Evolutionary conservation across 2,797 vertebrate genomes (phyloP).

Genomic region (Falco biarmicus): DNA sequence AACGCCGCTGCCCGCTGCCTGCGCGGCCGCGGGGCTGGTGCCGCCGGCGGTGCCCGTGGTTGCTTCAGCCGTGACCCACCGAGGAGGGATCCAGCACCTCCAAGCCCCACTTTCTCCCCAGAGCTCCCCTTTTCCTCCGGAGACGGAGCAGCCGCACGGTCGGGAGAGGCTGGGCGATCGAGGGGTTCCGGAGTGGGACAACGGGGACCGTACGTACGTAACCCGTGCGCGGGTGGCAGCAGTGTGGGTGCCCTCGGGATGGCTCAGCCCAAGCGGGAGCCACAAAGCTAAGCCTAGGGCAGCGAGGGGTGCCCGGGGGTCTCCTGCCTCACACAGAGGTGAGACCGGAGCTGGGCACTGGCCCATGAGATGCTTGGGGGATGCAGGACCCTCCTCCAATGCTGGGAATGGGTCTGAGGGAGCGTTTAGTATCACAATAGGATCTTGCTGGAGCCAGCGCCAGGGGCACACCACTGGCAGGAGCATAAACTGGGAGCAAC

Average conservation of each 20-base stretch:
- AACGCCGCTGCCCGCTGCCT: background rate
- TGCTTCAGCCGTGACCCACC: fast-evolving
- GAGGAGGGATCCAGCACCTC: background rate
- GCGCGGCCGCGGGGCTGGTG: background rate
- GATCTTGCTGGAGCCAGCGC: background rate
- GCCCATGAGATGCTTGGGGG: too few species aligned
- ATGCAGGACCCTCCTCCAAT: fast-evolving
- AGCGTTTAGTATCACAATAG: fast-evolving
- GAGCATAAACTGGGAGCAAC: fast-evolving
- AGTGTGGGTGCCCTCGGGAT: background rate
- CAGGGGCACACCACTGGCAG: fast-evolving
- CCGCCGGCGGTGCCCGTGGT: fast-evolving
- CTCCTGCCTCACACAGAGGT: background rate
- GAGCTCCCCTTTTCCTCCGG: fast-evolving
- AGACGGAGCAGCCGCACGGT: fast-evolving
- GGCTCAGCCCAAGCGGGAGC: background rate
- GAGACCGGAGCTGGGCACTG: fast-evolving
- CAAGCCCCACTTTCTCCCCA: fast-evolving
- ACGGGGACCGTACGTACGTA: background rate
- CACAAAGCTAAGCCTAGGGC: background rate
- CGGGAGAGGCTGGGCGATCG: background rate
- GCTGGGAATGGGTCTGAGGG: background rate
- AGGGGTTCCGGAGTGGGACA: background rate
- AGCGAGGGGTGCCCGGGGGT: fast-evolving
- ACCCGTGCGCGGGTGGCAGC: fast-evolving